phyloP scores from a whole-genome alignment of 2,797 vertebrate species.

The Gobionotothen gibberifrons region DNA sequence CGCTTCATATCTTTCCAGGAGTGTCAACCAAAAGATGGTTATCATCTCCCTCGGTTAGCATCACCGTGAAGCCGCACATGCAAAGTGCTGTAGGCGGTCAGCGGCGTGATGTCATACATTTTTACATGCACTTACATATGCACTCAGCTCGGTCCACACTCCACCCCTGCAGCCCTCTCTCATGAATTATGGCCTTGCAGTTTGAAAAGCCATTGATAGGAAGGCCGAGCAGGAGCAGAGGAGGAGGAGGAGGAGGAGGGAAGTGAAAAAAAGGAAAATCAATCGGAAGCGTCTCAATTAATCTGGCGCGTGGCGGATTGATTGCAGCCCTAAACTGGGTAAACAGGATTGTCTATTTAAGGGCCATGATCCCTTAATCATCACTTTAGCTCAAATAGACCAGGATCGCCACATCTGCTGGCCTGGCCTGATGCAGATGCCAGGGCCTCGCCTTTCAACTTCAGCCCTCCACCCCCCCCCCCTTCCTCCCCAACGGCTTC shows the following conservation, averaged over 20 bases:
- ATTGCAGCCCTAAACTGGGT: slow-evolving; percentile 88
- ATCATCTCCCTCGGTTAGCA: neutral
- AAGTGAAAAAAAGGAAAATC: slow-evolving; percentile 77
- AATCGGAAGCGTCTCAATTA: slow-evolving; percentile 88
- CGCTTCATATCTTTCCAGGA: neutral
- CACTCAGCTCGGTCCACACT: slow-evolving; percentile 35
- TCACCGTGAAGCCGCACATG: neutral
- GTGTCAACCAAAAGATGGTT: neutral
- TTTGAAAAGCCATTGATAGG: slow-evolving; percentile 76
- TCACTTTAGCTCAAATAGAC: slow-evolving; percentile 82
- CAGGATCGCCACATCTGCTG: slow-evolving; percentile 75
- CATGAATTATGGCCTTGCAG: slow-evolving; percentile 74
- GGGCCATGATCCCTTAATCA: slow-evolving; percentile 89
- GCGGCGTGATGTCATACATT: slow-evolving; percentile 45
- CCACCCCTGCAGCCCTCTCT: slow-evolving; percentile 45
- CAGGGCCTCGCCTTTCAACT: slow-evolving; percentile 63
- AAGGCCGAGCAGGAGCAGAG: slow-evolving; percentile 58
- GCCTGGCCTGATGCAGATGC: slow-evolving; percentile 65
- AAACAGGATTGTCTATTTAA: slow-evolving; percentile 87
- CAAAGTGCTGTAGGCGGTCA: neutral
- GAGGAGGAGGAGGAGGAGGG: slow-evolving; percentile 23
- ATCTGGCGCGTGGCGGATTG: slow-evolving; percentile 86
- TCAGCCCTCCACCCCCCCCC: slow-evolving; percentile 5
- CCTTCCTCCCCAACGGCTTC: neutral
- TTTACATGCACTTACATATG: slow-evolving; percentile 38